A percentile compares a stretch with the other conserved stretches of the same genome.
phyloP scores from a whole-genome alignment of 2,888 invertebrate species.

The Microctonus hyperodae region DNA sequence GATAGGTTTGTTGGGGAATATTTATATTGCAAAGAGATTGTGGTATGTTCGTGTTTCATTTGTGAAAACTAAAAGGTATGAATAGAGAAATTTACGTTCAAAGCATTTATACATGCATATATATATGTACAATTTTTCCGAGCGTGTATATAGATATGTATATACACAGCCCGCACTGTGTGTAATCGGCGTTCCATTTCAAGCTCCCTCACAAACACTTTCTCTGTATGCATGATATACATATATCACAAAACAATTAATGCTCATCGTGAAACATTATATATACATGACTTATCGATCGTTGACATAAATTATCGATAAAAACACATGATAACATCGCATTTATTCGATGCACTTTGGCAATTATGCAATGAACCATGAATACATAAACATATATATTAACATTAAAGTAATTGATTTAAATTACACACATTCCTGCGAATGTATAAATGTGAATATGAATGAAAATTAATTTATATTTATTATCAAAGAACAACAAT shows the following conservation, averaged over 20 bases:
- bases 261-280: conserved; percentile 14
- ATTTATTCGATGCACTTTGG: conserved; percentile 32
- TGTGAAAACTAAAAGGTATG: conserved; percentile 22
- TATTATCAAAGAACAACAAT: too few relatives aligned
- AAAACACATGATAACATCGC: conserved; percentile 33
- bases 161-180: not conserved
- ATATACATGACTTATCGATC: conserved; percentile 12
- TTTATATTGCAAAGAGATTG: not conserved
- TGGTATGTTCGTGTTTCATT: conserved; percentile 9
- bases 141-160: not conserved
- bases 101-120: not conserved
- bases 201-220: not conserved
- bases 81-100: conserved; percentile 29
- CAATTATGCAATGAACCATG: conserved; percentile 31
- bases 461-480: too few relatives aligned
- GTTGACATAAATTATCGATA: conserved; percentile 38
- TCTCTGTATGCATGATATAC: not conserved
- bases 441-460: not conserved
- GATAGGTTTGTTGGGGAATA: not conserved
- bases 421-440: not conserved
- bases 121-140: not conserved
- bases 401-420: too few relatives aligned
- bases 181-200: conserved; percentile 25
- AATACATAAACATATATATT: too few relatives aligned
- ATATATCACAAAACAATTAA: conserved; percentile 11